A percentile compares a stretch with the other conserved stretches of the same genome.
Conservation (phyloP, 2,797 vertebrate species). For the Natrix natrix region DNA sequence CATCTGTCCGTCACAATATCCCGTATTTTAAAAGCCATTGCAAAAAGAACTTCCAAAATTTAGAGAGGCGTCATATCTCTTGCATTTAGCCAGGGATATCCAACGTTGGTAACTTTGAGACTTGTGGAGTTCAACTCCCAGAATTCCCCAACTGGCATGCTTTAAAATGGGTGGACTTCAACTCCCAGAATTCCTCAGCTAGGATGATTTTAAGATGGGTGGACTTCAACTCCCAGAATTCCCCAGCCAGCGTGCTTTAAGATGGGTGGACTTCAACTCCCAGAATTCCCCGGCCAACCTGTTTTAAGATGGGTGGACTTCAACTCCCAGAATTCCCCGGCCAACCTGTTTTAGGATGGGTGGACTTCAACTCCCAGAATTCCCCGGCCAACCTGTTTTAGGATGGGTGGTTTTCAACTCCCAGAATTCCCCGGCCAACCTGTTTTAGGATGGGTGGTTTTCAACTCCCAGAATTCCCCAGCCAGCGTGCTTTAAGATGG, state of each 20-base stretch:
- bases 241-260: rapidly evolving
- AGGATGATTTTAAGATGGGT: not conserved
- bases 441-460: not conserved
- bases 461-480: not conserved
- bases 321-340: not conserved
- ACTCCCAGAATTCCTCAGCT: too few species aligned
- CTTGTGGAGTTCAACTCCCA: not conserved
- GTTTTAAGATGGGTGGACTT: not conserved
- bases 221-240: not conserved
- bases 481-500: not conserved
- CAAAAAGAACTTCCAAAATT: not conserved
- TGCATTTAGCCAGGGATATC: not conserved
- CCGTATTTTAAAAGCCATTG: not conserved
- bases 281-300: rapidly evolving
- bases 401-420: not conserved
- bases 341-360: not conserved
- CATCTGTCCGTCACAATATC: not conserved
- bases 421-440: rapidly evolving
- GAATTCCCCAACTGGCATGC: rapidly evolving
- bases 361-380: not conserved
- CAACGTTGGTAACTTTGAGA: not conserved
- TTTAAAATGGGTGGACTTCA: not conserved
- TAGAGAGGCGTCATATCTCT: not conserved
- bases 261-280: not conserved
- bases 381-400: rapidly evolving